Percentiles rank a stretch among this genome's conserved stretches.
These are phyloP conservation scores for Neuroterus valhalla DNA, from an alignment of 1,140 invertebrate species.

Conservation along the genomic window DNA sequence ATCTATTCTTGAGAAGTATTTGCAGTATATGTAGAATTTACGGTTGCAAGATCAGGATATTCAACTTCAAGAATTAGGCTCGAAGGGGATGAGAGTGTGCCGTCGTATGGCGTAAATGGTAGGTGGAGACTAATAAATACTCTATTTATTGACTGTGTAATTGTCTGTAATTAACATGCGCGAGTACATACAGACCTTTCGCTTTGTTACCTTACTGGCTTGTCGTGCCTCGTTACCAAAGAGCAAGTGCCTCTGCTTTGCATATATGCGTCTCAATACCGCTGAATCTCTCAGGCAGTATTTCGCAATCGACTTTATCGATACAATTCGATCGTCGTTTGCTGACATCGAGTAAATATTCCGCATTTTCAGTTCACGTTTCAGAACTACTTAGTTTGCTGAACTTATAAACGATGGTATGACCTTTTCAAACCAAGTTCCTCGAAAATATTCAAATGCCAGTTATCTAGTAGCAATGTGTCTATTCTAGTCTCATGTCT, in stretches of 20 bases:
- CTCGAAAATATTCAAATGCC: conserved; percentile 14
- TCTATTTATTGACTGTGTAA: conserved; percentile 50
- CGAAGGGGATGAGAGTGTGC: no score
- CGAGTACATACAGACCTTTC: conserved; percentile 46
- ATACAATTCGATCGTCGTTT: not conserved
- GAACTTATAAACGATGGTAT: not conserved
- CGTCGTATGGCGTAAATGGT: no score
- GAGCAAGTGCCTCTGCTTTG: conserved; percentile 52
- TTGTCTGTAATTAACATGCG: conserved; percentile 63
- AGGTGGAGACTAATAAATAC: conserved; percentile 31
- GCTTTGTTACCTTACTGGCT: conserved; percentile 53
- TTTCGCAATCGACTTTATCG: conserved; percentile 11
- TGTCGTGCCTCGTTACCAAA: conserved; percentile 53
- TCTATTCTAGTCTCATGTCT: not conserved
- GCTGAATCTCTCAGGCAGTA: conserved; percentile 26
- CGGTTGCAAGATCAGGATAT: no score
- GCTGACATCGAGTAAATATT: conserved; percentile 30
- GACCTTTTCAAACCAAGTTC: conserved; percentile 16
- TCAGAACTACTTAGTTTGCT: conserved; percentile 28
- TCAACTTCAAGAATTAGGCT: no score
- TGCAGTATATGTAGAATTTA: no score
- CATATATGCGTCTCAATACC: conserved; percentile 59
- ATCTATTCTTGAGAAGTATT: no score
- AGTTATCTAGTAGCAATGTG: not conserved
- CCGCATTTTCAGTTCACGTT: conserved; percentile 5